Evolutionary conservation across 2,113 vertebrate genomes (phyloP).

Genomic region (Mugil cephalus): DNA sequence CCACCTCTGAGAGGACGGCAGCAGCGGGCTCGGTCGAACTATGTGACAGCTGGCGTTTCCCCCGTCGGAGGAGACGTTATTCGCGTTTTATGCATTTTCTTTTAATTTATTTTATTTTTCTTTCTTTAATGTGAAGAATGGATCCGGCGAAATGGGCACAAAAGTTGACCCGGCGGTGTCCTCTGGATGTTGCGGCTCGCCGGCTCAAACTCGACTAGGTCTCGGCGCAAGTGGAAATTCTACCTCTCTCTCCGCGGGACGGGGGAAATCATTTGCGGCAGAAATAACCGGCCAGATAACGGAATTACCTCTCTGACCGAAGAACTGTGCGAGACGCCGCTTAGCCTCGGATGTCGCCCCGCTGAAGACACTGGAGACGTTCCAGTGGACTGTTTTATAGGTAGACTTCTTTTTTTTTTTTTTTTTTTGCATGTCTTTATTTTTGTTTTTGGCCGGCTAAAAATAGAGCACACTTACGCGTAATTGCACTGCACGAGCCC

Average conservation of each 20-base stretch:
- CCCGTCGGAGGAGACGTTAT: neutral
- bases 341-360: slow-evolving; percentile 15
- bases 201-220: slow-evolving; percentile 40
- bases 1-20: slow-evolving; percentile 9
- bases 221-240: slow-evolving; percentile 43
- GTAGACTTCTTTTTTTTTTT: slow-evolving; percentile 62
- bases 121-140: slow-evolving; percentile 34
- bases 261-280: slow-evolving; percentile 38
- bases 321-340: slow-evolving; percentile 52
- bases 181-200: slow-evolving; percentile 78
- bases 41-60: slow-evolving; percentile 50
- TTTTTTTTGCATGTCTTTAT: slow-evolving; percentile 52
- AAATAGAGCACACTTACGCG: slow-evolving; percentile 27
- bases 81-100: slow-evolving; percentile 4
- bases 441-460: slow-evolving; percentile 28
- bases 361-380: slow-evolving; percentile 48
- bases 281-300: slow-evolving; percentile 66
- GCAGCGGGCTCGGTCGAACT: slow-evolving; percentile 14
- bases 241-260: slow-evolving; percentile 53
- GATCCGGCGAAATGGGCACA: slow-evolving; percentile 61
- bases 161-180: slow-evolving; percentile 87
- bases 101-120: neutral
- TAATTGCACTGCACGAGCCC: slow-evolving; percentile 24
- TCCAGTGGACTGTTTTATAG: slow-evolving; percentile 56
- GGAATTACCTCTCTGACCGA: slow-evolving; percentile 71